Conservation (phyloP, 1,140 invertebrate genomes). For the Macrostomum lignano region DNA sequence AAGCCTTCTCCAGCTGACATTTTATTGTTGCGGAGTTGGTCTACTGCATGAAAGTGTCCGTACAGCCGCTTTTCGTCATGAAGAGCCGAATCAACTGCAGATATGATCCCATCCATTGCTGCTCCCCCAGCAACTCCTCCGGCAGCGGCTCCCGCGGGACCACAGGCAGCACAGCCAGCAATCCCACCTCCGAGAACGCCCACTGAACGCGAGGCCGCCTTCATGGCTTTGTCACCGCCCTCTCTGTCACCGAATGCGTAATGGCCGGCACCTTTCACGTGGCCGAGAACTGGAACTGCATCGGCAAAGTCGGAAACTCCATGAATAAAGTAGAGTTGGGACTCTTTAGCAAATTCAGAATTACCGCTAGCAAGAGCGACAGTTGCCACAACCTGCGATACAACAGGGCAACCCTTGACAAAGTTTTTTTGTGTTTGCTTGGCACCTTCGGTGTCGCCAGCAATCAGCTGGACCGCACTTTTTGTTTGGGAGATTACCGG, state of each 20-base stretch:
- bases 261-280: slow-evolving; percentile 9
- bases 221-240: slow-evolving; percentile 10
- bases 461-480: too few species aligned
- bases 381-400: slow-evolving; percentile 9
- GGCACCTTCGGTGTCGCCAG: too few species aligned
- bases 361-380: slow-evolving; percentile 9
- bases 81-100: too few species aligned
- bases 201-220: slow-evolving; percentile 8
- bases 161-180: neutral
- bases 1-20: too few species aligned
- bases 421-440: too few species aligned
- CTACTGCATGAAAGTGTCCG: too few species aligned
- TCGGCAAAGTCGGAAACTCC: too few species aligned
- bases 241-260: slow-evolving; percentile 9
- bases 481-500: too few species aligned
- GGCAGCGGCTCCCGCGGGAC: slow-evolving; percentile 2
- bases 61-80: too few species aligned
- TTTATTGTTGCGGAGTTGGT: too few species aligned
- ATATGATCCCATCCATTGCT: too few species aligned
- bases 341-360: slow-evolving; percentile 8
- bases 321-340: slow-evolving; percentile 7
- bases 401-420: slow-evolving; percentile 8
- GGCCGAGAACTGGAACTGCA: slow-evolving; percentile 10
- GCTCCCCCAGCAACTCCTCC: too few species aligned
- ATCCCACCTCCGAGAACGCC: neutral